Evolutionary conservation across 1,140 invertebrate genomes (phyloP), one percentile per base, ranked within the genome.

Genomic region (Mylabris phalerata): DNA sequence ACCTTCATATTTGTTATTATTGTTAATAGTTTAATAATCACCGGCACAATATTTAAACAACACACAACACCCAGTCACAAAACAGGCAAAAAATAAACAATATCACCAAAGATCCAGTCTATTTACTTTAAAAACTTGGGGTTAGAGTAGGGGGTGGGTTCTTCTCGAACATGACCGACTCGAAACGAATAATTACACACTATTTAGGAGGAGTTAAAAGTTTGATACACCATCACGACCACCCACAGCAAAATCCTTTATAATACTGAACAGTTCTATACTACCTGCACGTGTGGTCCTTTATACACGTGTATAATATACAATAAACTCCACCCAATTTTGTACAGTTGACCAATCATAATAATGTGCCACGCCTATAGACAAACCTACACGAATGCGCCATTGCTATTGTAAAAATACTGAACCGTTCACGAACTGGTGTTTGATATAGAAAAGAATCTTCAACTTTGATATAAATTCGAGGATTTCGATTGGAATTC

Each of bases 21-120:
- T 32, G 7, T 32, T 32, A 32, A 5, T 32, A 32, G 4, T 4
- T 5, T 32, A 27, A 26, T 41, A 24, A 44, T 54, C 50, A 60
- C 57, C 55, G 57, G 50, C 55, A 38, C 61, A 63, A 59, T 42
- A 42, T 42, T 42, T n/a, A 42, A 42, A 42, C 41, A 11, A 43
- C 51, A 60, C 43, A 47, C 48, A 60, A 54, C 50, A 50, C 47
- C 56, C 57, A 59, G 56, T 52, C 65, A 64, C 64, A 50, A 57
- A 62, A 63, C 62, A 65, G 19, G 68, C 68, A 73, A 73, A 73
- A 73, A 73, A 73, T 73, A 72, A 73, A 73, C 72, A 73, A 73
- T 72, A 70, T 66, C 70, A 71, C 70, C 68, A 69, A 32, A 64
- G 62, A 62, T 42, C 57, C 47, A 40, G 63, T 67, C 51, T 73